Percentiles rank a stretch among this genome's conserved stretches.
Evolutionary conservation across 37 sponge, comb jelly and placozoan genomes (phyloP).

Genomic region (Bolinopsis microptera): DNA sequence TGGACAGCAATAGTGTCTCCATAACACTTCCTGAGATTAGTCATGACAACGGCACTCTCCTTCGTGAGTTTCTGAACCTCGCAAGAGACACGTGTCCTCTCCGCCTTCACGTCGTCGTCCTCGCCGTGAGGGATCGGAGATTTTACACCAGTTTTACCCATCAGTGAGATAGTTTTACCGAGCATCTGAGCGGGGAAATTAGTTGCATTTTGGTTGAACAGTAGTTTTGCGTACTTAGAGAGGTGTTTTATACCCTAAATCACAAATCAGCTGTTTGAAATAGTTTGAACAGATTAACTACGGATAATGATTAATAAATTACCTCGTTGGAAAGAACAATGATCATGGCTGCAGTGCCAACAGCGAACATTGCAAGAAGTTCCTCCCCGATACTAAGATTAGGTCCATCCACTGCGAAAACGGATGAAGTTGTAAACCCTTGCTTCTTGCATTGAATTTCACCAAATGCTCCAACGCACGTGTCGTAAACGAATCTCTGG

Average conservation of each 20-base stretch:
- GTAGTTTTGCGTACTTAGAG: too few relatives aligned
- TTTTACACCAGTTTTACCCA: neutral
- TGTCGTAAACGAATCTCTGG: neutral
- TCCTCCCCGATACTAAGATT: neutral
- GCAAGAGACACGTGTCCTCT: conserved; percentile 70
- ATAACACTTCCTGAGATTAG: conserved; percentile 43
- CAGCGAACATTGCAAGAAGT: conserved; percentile 1
- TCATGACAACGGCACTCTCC: conserved; percentile 40
- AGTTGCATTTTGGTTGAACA: too few relatives aligned
- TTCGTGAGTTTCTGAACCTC: conserved; percentile 33
- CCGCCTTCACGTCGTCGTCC: conserved; percentile 86
- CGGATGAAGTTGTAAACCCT: neutral
- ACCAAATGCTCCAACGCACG: neutral
- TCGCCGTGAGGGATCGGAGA: neutral
- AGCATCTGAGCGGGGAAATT: too few relatives aligned
- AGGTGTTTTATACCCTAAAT: too few relatives aligned
- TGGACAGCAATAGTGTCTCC: neutral
- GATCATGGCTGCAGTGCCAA: neutral
- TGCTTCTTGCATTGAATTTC: neutral
- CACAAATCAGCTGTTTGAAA: too few relatives aligned
- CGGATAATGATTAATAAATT: neutral
- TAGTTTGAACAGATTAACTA: too few relatives aligned
- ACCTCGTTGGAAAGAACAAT: neutral
- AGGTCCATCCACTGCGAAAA: neutral
- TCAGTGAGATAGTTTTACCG: neutral